Evolutionary conservation across 1,140 invertebrate species (phyloP).

Genomic region (Euwallacea fornicatus): DNA sequence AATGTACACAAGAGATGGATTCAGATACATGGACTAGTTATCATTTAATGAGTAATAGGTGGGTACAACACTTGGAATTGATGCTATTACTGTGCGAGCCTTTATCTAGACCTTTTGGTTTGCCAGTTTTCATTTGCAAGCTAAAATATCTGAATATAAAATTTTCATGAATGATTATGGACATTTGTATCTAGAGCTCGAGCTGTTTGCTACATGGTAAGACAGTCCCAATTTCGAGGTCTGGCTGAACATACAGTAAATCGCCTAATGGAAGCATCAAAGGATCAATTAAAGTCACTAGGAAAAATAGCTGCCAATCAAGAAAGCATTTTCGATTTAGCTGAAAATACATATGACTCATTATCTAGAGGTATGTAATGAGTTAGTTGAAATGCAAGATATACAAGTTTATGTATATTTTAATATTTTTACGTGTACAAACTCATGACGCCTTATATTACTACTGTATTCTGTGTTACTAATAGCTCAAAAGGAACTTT

Average conservation of each 20-base stretch:
- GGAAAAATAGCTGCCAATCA: conserved; percentile 58
- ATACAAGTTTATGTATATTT: too few relatives aligned
- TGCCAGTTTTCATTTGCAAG: too few relatives aligned
- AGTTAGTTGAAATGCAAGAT: too few relatives aligned
- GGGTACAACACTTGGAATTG: not conserved
- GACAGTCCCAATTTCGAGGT: conserved; percentile 67
- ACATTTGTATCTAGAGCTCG: conserved; percentile 55
- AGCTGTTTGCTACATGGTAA: conserved; percentile 67
- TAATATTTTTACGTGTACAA: too few relatives aligned
- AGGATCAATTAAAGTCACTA: conserved; percentile 50
- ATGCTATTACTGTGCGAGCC: too few relatives aligned
- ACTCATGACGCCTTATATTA: too few relatives aligned
- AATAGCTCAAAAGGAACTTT: conserved; percentile 57
- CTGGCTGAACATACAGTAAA: conserved; percentile 70
- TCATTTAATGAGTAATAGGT: conserved; percentile 66
- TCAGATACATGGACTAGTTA: conserved; percentile 71
- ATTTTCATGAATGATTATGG: too few relatives aligned
- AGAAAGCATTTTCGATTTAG: conserved; percentile 57
- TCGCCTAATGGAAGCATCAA: conserved; percentile 62
- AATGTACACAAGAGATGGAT: conserved; percentile 70
- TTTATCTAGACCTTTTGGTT: too few relatives aligned
- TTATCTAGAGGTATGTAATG: conserved; percentile 52
- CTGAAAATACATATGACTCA: conserved; percentile 57
- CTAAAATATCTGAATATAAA: too few relatives aligned
- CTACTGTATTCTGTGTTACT: too few relatives aligned